phyloP scores from a whole-genome alignment of 1,140 invertebrate genomes.

The Pollicipes pollicipes region DNA sequence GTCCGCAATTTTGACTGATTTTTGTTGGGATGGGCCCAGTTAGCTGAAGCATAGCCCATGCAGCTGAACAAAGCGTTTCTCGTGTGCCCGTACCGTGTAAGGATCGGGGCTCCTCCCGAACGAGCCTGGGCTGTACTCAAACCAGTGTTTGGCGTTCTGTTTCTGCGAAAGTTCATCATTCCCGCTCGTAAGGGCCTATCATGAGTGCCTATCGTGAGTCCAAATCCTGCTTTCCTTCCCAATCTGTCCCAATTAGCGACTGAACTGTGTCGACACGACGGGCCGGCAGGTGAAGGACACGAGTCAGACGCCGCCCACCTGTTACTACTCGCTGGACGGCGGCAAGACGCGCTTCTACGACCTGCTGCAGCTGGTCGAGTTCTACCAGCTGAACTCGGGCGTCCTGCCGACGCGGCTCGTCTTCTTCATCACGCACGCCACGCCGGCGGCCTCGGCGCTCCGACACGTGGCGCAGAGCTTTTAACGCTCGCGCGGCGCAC shows the following conservation, averaged over 20 bases:
- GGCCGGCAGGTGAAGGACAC: neutral
- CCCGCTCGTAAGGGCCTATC: no score
- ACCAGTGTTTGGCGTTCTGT: no score
- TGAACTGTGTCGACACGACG: neutral
- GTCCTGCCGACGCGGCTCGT: constrained; percentile 24
- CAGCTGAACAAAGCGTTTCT: no score
- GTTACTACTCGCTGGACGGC: constrained; percentile 36
- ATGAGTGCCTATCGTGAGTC: no score
- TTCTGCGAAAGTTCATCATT: no score
- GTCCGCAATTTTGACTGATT: no score
- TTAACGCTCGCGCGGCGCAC: neutral
- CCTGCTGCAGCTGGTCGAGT: constrained; percentile 43
- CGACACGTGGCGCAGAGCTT: neutral
- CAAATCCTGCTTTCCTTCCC: no score
- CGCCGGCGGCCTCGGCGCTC: neutral
- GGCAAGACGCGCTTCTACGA: constrained; percentile 45
- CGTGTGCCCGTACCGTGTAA: neutral
- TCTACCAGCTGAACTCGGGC: constrained; percentile 43
- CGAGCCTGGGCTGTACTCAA: no score
- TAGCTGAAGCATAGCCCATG: no score
- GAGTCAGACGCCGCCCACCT: neutral
- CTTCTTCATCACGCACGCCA: neutral
- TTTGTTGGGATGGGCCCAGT: no score
- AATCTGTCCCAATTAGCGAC: no score
- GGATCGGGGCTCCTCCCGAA: no score